phyloP scores from a whole-genome alignment of 1,140 invertebrate species.

The Drosophila erecta region DNA sequence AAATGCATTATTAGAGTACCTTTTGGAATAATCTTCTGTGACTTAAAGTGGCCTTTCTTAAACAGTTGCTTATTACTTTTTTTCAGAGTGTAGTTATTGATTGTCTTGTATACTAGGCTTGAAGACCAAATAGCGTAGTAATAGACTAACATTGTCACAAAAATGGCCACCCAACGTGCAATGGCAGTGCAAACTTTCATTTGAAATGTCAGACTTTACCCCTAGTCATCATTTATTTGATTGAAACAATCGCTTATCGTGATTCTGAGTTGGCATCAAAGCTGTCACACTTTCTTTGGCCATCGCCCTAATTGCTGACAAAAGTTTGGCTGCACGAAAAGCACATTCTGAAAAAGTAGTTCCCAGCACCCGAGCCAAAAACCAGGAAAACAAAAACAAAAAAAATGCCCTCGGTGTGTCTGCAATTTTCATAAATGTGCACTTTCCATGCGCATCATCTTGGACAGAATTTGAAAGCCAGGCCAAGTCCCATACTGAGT shows the following conservation, averaged over 20 bases:
- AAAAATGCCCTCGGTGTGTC: slow-evolving; percentile 29
- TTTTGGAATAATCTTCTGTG: too few relatives aligned
- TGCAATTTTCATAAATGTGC: slow-evolving; percentile 73
- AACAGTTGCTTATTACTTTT: background rate
- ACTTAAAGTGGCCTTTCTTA: background rate
- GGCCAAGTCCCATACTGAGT: slow-evolving; percentile 33
- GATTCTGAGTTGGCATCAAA: slow-evolving; percentile 20
- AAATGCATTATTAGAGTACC: background rate
- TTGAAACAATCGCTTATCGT: slow-evolving; percentile 47
- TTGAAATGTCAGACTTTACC: background rate
- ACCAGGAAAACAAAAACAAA: background rate
- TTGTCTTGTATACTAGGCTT: too few relatives aligned
- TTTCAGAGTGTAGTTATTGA: background rate
- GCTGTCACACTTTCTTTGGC: slow-evolving; percentile 60
- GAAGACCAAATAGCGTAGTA: background rate
- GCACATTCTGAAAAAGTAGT: slow-evolving; percentile 29
- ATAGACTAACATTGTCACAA: background rate
- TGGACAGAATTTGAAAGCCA: slow-evolving; percentile 56
- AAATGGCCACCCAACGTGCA: background rate
- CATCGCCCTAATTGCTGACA: slow-evolving; percentile 48
- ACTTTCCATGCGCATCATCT: slow-evolving; percentile 68
- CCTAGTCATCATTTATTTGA: slow-evolving; percentile 29
- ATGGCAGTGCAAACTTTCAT: slow-evolving; percentile 17
- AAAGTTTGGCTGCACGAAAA: slow-evolving; percentile 58
- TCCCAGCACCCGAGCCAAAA: slow-evolving; percentile 19